These are phyloP conservation scores for Channa argus DNA, from an alignment of 2,113 vertebrate species.

Conservation along the genomic window DNA sequence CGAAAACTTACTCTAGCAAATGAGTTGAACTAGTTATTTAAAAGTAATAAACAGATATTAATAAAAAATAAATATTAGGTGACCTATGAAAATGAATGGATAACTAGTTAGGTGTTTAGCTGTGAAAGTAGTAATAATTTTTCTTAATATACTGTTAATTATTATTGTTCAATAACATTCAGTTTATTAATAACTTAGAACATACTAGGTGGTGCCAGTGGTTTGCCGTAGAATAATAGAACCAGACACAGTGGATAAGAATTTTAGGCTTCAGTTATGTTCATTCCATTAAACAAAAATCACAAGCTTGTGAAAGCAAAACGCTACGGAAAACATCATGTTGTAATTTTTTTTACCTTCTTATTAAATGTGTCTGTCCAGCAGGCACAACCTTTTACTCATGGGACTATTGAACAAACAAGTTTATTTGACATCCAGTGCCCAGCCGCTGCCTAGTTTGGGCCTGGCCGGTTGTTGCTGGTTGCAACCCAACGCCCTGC, in stretches of 20 bases:
- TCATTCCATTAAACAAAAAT: conserved; percentile 16
- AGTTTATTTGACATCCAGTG: conserved; percentile 80
- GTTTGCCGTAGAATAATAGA: too few species aligned
- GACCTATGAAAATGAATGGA: too few species aligned
- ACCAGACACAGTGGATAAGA: neutral
- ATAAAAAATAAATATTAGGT: too few species aligned
- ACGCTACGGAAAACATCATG: conserved; percentile 47
- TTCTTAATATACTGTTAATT: too few species aligned
- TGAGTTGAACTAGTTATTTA: too few species aligned
- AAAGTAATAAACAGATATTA: too few species aligned
- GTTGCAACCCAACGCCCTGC: conserved; percentile 64
- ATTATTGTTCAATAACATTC: too few species aligned
- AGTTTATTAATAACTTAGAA: too few species aligned
- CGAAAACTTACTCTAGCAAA: too few species aligned
- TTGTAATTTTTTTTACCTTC: conserved; percentile 67
- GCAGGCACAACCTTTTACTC: conserved; percentile 65
- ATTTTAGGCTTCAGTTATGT: conserved; percentile 1
- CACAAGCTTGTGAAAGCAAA: conserved; percentile 56
- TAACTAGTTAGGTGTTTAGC: too few species aligned
- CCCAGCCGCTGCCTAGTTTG: conserved; percentile 60
- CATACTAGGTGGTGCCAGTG: too few species aligned
- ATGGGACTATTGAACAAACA: conserved; percentile 80
- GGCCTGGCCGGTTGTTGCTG: conserved; percentile 73
- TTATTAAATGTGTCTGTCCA: conserved; percentile 54
- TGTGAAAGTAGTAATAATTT: too few species aligned